phyloP scores from a whole-genome alignment of 2,797 vertebrate species.

The Coilia nasus region DNA sequence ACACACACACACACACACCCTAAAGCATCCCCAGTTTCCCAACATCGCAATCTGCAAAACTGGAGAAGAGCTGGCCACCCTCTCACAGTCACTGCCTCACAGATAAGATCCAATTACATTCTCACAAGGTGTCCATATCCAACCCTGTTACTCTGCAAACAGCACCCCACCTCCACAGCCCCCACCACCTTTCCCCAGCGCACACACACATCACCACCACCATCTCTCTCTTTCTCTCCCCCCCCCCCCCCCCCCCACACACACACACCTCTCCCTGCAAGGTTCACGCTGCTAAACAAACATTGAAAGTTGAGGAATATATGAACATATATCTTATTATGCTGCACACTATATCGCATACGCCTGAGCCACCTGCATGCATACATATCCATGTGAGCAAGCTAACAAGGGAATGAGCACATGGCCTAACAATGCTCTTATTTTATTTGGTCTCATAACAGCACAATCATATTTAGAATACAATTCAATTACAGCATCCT shows the following conservation, averaged over 20 bases:
- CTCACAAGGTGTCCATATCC: conserved; percentile 17
- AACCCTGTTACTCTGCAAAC: background rate
- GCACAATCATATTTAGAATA: background rate
- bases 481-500: conserved; percentile 7
- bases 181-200: too few relatives aligned
- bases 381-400: background rate
- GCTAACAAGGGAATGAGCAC: background rate
- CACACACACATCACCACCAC: background rate
- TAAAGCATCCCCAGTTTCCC: background rate
- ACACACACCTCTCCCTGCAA: too few relatives aligned
- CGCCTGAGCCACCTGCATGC: background rate
- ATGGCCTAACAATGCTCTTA: background rate
- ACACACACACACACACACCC: conserved; percentile 5
- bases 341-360: background rate
- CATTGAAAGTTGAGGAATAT: background rate
- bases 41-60: conserved; percentile 61
- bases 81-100: conserved; percentile 35
- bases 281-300: background rate
- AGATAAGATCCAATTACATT: conserved; percentile 55
- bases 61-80: conserved; percentile 51
- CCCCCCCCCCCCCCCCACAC: background rate
- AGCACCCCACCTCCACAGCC: background rate
- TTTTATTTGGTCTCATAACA: background rate
- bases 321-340: conserved; percentile 1
- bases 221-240: background rate